A percentile compares a stretch with the other conserved stretches of the same genome.
These are phyloP conservation scores for Acrossocheilus fasciatus DNA, from an alignment of 2,797 vertebrate genomes.

Conservation along the genomic window DNA sequence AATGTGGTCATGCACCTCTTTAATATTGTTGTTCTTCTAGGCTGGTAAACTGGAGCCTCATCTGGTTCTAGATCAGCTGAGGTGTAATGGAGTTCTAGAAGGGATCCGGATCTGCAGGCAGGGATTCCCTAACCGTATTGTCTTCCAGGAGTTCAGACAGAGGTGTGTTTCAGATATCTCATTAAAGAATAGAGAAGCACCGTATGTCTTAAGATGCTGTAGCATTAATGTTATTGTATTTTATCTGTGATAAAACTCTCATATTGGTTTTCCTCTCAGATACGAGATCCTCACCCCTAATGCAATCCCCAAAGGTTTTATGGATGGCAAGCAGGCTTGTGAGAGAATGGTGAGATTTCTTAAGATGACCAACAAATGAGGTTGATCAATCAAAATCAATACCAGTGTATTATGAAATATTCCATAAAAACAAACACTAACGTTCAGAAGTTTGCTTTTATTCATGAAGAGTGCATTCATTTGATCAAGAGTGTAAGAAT, in stretches of 20 bases:
- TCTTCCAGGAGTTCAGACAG: conserved; percentile 98
- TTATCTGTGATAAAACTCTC: neutral
- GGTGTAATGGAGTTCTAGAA: conserved; percentile 95
- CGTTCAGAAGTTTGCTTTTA: neutral
- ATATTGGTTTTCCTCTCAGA: conserved; percentile 71
- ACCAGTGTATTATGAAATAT: neutral
- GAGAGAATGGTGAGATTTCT: conserved; percentile 88
- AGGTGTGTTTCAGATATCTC: conserved; percentile 76
- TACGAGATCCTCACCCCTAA: conserved; percentile 98
- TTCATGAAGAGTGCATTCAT: neutral
- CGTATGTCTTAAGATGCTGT: neutral
- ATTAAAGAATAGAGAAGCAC: neutral
- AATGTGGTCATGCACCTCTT: neutral
- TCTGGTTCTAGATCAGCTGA: conserved; percentile 93
- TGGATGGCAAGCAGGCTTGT: conserved; percentile 98
- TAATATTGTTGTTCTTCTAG: conserved; percentile 67
- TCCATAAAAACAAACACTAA: neutral
- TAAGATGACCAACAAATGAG: neutral
- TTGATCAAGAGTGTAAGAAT: neutral
- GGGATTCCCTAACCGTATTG: conserved; percentile 97
- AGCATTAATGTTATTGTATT: neutral
- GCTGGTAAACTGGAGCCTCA: conserved; percentile 95
- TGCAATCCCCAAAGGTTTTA: conserved; percentile 97
- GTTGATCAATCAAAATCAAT: neutral
- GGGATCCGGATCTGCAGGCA: conserved; percentile 97